A percentile compares a stretch with the other conserved stretches of the same genome.
Evolutionary conservation across 2,113 vertebrate species (phyloP).

Genomic region (Spilogale gracilis): DNA sequence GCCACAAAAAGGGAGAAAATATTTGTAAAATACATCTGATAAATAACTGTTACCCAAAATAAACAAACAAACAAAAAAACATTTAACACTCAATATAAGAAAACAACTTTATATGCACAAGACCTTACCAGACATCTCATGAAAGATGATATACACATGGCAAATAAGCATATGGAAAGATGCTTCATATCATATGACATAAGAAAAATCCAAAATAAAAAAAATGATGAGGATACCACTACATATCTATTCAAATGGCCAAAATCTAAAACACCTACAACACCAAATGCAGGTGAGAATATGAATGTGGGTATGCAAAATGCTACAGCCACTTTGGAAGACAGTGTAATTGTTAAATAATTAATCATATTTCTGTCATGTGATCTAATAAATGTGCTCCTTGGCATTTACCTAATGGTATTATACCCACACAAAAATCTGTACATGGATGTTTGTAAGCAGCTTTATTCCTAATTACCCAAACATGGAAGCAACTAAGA

Average conservation of each 20-base stretch:
- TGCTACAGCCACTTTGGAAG: not conserved
- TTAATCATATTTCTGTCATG: not conserved
- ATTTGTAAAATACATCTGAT: not conserved
- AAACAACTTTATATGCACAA: not conserved
- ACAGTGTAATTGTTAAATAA: not conserved
- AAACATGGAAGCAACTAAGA: not conserved
- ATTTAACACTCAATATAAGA: not conserved
- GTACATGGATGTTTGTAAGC: not conserved
- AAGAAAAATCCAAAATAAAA: not conserved
- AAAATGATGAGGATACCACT: not conserved
- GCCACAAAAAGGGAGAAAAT: not conserved
- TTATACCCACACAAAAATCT: not conserved
- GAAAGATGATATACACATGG: not conserved
- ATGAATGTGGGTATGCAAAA: not conserved
- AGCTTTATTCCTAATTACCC: not conserved
- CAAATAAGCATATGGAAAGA: not conserved
- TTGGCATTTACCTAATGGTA: not conserved
- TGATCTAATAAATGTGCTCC: not conserved
- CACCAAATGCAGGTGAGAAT: not conserved
- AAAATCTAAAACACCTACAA: not conserved
- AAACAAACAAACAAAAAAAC: not conserved
- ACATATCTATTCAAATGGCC: not conserved
- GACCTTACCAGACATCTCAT: not conserved
- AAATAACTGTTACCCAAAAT: not conserved
- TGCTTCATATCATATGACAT: not conserved